Base-by-base conservation (phyloP, 2,797 vertebrate species). In the Onychomys arenicola region DNA sequence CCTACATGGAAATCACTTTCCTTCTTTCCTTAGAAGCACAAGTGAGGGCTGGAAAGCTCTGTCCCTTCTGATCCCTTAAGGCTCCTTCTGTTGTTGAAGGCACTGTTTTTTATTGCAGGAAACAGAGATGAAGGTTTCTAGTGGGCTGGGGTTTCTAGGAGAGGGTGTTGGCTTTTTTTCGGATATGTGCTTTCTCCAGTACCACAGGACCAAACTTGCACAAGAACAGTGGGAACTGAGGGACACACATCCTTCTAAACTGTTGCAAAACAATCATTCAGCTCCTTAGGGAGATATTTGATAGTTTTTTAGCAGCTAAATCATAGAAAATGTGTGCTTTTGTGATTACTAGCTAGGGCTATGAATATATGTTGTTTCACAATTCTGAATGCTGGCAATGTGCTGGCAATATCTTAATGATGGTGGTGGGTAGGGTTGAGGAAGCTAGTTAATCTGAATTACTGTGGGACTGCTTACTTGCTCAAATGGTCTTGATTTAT, bases 281-380 rank as follows among this genome's bases (percentile, higher is more conserved):
- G 14, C 17, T 32, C 46, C 17, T 16, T 52, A 19, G 65, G 76
- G 11, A 69, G n/a, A 59, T n/a, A 57, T 7, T n/a, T 57, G 9
- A 81, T 52, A 37, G 34, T 7, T 1, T 77, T 3, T 0, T 52
- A 69, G 7, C 57, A 91, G 65, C 16, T 16, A 6, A 90, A 95
- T 96, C n/a, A 21, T 29, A n/a, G 90, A 94, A 73, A 27, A 40
- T 25, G 5, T 59, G n/a, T 29, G 71, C 4, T 65, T 90, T 88
- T 27, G 5, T 23, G 0, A 10, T 69, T 88, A 91, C 27, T 84
- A 76, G 82, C 65, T 19, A 63, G 40, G 9, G 93, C 19, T 96
- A 76, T 83, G 25, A 85, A 40, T 34, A 85, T 91, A 96, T 4
- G 32, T 90, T 96, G 92, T 95, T 94, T 97, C 90, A 49, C 23